phyloP scores from a whole-genome alignment of 2,888 invertebrate species.

The Drosophila mulleri region DNA sequence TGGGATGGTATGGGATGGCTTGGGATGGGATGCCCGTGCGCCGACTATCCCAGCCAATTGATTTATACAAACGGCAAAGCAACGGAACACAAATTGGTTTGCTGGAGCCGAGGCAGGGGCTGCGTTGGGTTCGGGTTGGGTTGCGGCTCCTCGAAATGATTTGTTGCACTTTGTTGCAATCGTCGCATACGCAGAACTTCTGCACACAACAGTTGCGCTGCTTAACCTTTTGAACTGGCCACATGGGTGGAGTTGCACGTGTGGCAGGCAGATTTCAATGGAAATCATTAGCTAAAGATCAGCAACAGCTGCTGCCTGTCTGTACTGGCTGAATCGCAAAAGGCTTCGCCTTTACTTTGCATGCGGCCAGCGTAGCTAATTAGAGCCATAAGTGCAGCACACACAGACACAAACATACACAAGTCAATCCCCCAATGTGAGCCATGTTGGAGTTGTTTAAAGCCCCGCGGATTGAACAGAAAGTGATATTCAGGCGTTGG shows the following conservation, averaged over 20 bases:
- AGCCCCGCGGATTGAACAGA: conserved; percentile 74
- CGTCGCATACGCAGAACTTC: conserved; percentile 77
- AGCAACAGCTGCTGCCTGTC: conserved; percentile 31
- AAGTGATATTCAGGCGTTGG: conserved; percentile 79
- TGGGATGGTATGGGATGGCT: neutral
- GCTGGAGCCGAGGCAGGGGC: conserved; percentile 23
- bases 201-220: conserved; percentile 34
- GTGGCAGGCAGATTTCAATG: conserved; percentile 54
- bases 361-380: conserved; percentile 84
- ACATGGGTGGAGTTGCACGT: conserved; percentile 56
- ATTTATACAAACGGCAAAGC: conserved; percentile 81
- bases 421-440: conserved; percentile 59
- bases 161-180: conserved; percentile 74
- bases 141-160: conserved; percentile 58
- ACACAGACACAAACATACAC: neutral
- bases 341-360: conserved; percentile 59
- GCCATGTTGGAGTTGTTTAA: conserved; percentile 51
- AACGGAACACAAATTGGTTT: conserved; percentile 81
- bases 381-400: conserved; percentile 76
- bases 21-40: conserved; percentile 16
- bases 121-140: neutral
- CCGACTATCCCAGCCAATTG: conserved; percentile 64
- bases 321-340: neutral
- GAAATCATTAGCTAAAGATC: conserved; percentile 68
- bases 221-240: conserved; percentile 81